Conservation (phyloP, 2,888 invertebrate genomes). For the Reticulitermes lucifugus region DNA sequence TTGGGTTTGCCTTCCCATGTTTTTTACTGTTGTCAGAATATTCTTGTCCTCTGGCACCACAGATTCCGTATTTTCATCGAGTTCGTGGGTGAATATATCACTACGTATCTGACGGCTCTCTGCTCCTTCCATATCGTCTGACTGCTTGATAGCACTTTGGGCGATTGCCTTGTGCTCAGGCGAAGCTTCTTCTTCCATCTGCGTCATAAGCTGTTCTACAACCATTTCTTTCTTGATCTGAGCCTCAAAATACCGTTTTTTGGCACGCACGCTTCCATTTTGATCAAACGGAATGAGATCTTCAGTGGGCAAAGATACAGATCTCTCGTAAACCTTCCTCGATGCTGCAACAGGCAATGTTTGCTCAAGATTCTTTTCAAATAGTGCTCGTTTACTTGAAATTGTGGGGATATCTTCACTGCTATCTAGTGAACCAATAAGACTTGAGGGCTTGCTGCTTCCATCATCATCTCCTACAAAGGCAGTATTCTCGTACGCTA, state of each 20-base stretch:
- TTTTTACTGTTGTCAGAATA: conserved; percentile 35
- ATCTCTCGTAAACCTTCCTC: conserved; percentile 64
- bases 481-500: conserved; percentile 63
- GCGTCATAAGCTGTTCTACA: conserved; percentile 66
- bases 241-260: conserved; percentile 71
- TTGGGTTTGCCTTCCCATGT: background rate
- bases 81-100: conserved; percentile 57
- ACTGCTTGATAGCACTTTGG: conserved; percentile 56
- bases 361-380: conserved; percentile 61
- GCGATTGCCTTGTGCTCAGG: conserved; percentile 65
- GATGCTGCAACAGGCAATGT: conserved; percentile 62
- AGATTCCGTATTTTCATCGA: conserved; percentile 57
- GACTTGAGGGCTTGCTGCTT: background rate
- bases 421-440: background rate
- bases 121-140: conserved; percentile 53
- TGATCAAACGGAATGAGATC: conserved; percentile 64
- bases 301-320: conserved; percentile 66
- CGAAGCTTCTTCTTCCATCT: conserved; percentile 64
- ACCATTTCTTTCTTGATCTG: conserved; percentile 71
- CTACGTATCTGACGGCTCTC: conserved; percentile 57
- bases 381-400: background rate
- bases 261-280: conserved; percentile 68
- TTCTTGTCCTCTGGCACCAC: conserved; percentile 57
- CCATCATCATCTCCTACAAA: conserved; percentile 59
- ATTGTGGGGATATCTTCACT: background rate